phyloP scores from a whole-genome alignment of 1,140 invertebrate species.

The Geopemphigus sp. region DNA sequence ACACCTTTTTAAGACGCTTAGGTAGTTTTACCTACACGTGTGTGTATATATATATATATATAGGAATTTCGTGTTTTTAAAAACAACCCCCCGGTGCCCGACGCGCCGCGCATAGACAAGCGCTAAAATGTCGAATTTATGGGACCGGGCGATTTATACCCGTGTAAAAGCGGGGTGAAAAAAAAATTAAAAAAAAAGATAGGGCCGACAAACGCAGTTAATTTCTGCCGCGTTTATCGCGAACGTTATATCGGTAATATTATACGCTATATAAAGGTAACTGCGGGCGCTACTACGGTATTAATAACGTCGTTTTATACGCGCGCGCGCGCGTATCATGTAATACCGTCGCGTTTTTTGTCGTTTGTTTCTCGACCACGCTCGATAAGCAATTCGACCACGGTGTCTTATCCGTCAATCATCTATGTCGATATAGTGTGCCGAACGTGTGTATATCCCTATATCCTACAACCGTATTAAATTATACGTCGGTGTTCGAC shows the following conservation, averaged over 20 bases:
- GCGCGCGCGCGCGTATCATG: background rate
- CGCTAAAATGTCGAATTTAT: constrained; percentile 46
- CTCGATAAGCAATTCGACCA: too few species aligned
- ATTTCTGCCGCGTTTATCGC: background rate
- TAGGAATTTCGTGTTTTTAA: too few species aligned
- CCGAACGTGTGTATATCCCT: too few species aligned
- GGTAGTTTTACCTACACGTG: too few species aligned
- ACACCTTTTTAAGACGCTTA: constrained; percentile 35
- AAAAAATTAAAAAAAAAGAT: background rate
- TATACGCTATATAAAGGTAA: too few species aligned
- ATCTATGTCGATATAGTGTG: too few species aligned
- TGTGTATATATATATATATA: too few species aligned
- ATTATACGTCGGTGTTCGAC: too few species aligned
- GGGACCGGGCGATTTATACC: background rate
- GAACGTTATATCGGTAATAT: too few species aligned
- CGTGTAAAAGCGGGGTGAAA: constrained; percentile 8
- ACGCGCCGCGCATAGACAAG: constrained; percentile 13
- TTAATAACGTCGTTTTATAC: background rate
- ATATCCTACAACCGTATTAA: too few species aligned
- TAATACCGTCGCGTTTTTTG: background rate
- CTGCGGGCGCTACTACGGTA: too few species aligned
- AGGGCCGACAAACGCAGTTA: background rate
- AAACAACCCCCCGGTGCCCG: background rate
- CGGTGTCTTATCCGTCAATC: too few species aligned
- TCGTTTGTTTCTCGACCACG: background rate